These are phyloP conservation scores for Drosophila borealis DNA, from an alignment of 2,888 invertebrate species.

Conservation along the genomic window DNA sequence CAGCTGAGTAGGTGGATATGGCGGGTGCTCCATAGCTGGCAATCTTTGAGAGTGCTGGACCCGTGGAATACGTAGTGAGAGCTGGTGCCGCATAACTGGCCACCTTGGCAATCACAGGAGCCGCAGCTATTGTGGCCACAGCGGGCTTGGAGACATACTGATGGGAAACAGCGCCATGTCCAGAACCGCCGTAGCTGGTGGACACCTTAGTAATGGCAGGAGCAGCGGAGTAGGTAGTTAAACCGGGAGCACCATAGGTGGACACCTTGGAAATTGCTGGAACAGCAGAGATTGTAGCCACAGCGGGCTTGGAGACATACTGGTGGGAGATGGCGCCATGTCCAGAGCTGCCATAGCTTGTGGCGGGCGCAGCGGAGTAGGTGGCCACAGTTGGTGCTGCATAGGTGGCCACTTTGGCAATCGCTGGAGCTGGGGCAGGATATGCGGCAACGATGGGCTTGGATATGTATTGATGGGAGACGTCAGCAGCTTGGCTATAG, in stretches of 20 bases:
- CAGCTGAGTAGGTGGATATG: constrained; percentile 54
- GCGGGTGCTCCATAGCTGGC: constrained; percentile 49
- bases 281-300: constrained; percentile 48
- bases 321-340: constrained; percentile 27
- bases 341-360: constrained; percentile 27
- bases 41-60: constrained; percentile 48
- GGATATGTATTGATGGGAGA: constrained; percentile 70
- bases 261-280: constrained; percentile 49
- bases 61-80: constrained; percentile 48
- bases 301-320: constrained; percentile 62
- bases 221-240: constrained; percentile 54
- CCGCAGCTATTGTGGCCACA: constrained; percentile 60
- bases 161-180: constrained; percentile 35
- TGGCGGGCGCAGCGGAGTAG: constrained; percentile 53
- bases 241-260: constrained; percentile 50
- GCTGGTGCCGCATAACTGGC: constrained; percentile 51
- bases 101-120: constrained; percentile 49
- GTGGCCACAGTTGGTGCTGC: constrained; percentile 53
- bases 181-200: constrained; percentile 30
- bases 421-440: constrained; percentile 47
- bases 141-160: constrained; percentile 56
- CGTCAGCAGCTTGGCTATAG: constrained; percentile 54
- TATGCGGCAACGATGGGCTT: constrained; percentile 52
- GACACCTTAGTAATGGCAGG: constrained; percentile 61
- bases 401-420: constrained; percentile 57